Percentiles rank a stretch among this genome's conserved stretches.
Evolutionary conservation across 2,113 vertebrate species (phyloP).

Genomic region (Corapipo altera): DNA sequence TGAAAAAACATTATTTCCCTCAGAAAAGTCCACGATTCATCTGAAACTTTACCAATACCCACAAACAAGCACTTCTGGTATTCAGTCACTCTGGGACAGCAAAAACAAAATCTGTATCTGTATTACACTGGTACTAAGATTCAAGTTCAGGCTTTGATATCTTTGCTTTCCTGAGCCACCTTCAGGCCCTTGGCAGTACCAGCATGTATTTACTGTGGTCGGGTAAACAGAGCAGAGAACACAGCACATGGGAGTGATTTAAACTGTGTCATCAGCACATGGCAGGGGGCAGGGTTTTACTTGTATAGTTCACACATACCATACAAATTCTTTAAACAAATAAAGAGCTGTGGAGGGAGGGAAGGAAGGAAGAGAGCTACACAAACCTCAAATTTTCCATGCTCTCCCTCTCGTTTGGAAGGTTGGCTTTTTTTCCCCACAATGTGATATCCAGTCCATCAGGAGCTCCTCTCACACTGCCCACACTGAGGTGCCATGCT

Average conservation of each 20-base stretch:
- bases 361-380: background rate
- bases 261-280: conserved; percentile 36
- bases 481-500: background rate
- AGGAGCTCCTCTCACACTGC: background rate
- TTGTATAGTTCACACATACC: background rate
- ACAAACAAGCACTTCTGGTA: background rate
- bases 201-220: background rate
- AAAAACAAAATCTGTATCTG: background rate
- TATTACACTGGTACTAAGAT: background rate
- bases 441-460: background rate
- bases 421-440: background rate
- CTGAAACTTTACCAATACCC: background rate
- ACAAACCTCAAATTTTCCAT: background rate
- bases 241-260: conserved; percentile 36
- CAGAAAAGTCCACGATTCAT: background rate
- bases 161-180: background rate
- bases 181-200: background rate
- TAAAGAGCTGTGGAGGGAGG: background rate
- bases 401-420: background rate
- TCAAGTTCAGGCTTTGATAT: background rate
- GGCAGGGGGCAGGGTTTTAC: background rate
- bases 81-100: background rate
- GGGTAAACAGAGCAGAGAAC: background rate
- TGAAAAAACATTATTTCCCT: background rate
- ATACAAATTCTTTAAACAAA: conserved; percentile 25